These are phyloP conservation scores for Epirrhoe tristata DNA, from an alignment of 2,888 invertebrate genomes.

Conservation along the genomic window DNA sequence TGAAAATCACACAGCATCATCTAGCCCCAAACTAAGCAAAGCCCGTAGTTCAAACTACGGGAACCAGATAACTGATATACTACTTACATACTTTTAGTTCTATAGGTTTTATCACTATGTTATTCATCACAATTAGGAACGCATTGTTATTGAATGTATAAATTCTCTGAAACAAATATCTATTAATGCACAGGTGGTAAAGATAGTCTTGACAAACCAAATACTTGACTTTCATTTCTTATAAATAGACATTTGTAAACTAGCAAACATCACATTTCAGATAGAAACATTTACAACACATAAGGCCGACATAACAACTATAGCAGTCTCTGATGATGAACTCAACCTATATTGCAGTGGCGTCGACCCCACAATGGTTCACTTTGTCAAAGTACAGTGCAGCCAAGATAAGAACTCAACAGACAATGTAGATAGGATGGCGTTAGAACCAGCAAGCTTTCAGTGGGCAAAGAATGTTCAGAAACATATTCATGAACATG, in stretches of 20 bases:
- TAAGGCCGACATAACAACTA: conserved; percentile 91
- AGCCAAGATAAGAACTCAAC: conserved; percentile 75
- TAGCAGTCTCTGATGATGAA: conserved; percentile 90
- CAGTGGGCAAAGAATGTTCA: conserved; percentile 94
- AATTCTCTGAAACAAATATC: too few relatives aligned
- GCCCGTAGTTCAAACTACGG: too few relatives aligned
- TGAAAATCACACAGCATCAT: too few relatives aligned
- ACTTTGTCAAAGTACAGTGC: conserved; percentile 88
- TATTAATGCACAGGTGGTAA: too few relatives aligned
- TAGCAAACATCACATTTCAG: conserved; percentile 48
- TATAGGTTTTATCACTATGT: too few relatives aligned
- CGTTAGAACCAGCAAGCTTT: conserved; percentile 62
- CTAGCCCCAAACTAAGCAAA: too few relatives aligned
- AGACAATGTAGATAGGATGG: neutral
- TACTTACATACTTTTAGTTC: too few relatives aligned
- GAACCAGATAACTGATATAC: too few relatives aligned
- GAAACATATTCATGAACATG: conserved; percentile 93
- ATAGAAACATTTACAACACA: conserved; percentile 92
- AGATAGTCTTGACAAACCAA: too few relatives aligned
- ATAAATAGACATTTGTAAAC: neutral
- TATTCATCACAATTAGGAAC: too few relatives aligned
- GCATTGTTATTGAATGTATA: too few relatives aligned
- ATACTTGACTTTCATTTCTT: too few relatives aligned
- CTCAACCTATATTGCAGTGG: conserved; percentile 91
- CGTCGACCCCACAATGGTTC: conserved; percentile 92